Evolutionary conservation across 2,888 invertebrate species (phyloP).

Genomic region (Tyria jacobaeae): DNA sequence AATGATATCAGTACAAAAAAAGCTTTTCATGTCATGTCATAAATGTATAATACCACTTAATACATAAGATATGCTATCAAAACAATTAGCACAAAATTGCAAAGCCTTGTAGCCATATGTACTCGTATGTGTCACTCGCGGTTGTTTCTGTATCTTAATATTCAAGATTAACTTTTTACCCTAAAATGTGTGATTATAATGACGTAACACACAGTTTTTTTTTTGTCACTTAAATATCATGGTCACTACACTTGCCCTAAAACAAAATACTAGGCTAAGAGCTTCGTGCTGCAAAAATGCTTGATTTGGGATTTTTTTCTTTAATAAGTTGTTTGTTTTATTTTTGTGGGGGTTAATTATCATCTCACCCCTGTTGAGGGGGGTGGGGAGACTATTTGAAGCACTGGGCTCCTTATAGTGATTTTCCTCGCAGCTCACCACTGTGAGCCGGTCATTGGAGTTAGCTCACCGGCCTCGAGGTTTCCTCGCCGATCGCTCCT

Average conservation of each 20-base stretch:
- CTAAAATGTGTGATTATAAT: constrained; percentile 45
- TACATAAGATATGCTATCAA: constrained; percentile 27
- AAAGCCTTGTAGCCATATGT: constrained; percentile 69
- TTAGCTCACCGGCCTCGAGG: too few species aligned
- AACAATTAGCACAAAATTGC: constrained; percentile 60
- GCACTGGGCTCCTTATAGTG: too few species aligned
- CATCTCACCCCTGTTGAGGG: too few species aligned
- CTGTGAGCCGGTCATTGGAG: too few species aligned
- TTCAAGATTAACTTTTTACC: constrained; percentile 52
- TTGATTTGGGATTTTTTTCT: neutral
- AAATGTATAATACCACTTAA: constrained; percentile 5
- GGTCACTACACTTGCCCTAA: constrained; percentile 37
- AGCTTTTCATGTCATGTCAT: neutral
- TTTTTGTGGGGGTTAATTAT: too few species aligned
- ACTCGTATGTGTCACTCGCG: constrained; percentile 59
- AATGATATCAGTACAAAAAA: neutral
- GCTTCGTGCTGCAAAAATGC: neutral
- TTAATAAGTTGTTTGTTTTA: too few species aligned
- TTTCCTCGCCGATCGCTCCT: too few species aligned
- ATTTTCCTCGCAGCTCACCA: too few species aligned
- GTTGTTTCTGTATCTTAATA: constrained; percentile 37
- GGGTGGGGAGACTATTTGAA: too few species aligned
- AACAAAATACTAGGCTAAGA: constrained; percentile 7
- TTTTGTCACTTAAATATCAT: constrained; percentile 23
- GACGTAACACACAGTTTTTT: constrained; percentile 20